Evolutionary conservation across 2,888 invertebrate species (phyloP).

Genomic region (Erebia ligea): DNA sequence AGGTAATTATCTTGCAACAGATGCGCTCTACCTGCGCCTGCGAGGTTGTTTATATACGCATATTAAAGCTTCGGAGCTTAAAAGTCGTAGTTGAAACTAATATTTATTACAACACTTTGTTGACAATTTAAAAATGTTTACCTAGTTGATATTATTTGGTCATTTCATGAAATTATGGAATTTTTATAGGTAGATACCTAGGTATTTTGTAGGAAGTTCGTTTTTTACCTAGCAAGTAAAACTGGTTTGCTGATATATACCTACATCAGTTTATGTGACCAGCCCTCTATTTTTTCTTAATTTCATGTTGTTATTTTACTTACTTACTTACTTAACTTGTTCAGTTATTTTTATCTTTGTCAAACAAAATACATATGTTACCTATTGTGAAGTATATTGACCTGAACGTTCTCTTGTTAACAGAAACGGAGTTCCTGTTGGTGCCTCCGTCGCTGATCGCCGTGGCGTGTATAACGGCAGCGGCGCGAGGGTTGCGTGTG

Average conservation of each 20-base stretch:
- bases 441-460: conserved; percentile 88
- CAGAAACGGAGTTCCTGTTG: conserved; percentile 89
- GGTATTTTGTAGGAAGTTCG: too few species aligned
- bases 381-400: conserved; percentile 18
- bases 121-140: too few species aligned
- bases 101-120: too few species aligned
- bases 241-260: too few species aligned
- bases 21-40: conserved; percentile 71
- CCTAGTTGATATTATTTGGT: too few species aligned
- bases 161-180: too few species aligned
- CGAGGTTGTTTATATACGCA: conserved; percentile 44
- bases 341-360: background rate
- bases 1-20: conserved; percentile 76
- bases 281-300: background rate
- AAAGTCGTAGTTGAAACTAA: background rate
- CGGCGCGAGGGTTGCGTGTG: conserved; percentile 84
- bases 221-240: too few species aligned
- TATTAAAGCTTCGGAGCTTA: conserved; percentile 37
- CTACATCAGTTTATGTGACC: too few species aligned
- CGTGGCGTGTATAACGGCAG: conserved; percentile 87
- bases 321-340: background rate
- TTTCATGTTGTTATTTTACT: background rate
- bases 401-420: conserved; percentile 52
- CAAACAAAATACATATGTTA: background rate
- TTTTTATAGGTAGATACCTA: too few species aligned